Conservation (phyloP, 2,113 vertebrate genomes). For the Bagarius yarrelli region DNA sequence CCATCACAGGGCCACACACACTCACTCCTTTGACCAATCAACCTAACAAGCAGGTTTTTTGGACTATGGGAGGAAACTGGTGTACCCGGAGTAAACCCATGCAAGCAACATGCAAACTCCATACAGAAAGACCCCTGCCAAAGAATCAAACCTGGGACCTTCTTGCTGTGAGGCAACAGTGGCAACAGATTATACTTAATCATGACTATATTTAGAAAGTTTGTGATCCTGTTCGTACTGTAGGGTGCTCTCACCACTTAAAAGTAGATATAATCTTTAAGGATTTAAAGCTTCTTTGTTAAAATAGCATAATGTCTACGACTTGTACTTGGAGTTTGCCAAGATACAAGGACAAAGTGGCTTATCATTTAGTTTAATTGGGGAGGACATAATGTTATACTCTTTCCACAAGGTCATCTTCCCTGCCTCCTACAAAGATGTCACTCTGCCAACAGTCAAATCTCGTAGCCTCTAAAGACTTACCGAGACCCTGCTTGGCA, state of each 20-base stretch:
- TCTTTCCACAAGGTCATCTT: slow-evolving; percentile 14
- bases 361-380: slow-evolving; percentile 6
- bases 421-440: neutral
- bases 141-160: no score
- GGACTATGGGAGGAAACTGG: no score
- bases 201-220: neutral
- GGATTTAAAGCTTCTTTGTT: neutral
- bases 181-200: neutral
- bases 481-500: neutral
- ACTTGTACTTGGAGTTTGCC: neutral
- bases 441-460: slow-evolving; percentile 8
- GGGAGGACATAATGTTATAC: neutral
- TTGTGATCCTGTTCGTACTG: neutral
- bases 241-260: neutral
- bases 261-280: neutral
- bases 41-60: no score
- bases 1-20: no score
- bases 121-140: no score
- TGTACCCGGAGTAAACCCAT: no score
- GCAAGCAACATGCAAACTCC: no score
- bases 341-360: slow-evolving; percentile 1
- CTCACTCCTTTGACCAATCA: no score
- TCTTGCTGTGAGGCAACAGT: no score
- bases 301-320: neutral
- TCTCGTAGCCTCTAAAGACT: neutral